Percentiles rank a stretch among this genome's conserved stretches.
Evolutionary conservation across 2,888 invertebrate genomes (phyloP).

Genomic region (Mythimna ferrago): DNA sequence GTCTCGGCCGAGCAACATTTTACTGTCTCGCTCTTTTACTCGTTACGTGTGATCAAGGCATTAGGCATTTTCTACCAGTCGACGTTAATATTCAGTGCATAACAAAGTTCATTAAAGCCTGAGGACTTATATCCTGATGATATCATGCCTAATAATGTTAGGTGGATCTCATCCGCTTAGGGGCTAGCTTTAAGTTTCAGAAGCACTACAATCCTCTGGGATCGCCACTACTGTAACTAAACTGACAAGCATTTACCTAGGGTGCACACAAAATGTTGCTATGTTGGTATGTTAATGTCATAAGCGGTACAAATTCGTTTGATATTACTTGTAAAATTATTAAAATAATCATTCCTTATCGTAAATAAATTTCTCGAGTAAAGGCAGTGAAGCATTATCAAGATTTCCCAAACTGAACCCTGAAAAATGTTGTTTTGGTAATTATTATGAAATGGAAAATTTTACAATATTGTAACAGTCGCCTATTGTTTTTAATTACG

Average conservation of each 20-base stretch:
- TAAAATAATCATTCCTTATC: background rate
- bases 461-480: background rate
- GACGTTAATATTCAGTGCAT: background rate
- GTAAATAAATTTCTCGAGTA: background rate
- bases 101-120: slow-evolving; percentile 2
- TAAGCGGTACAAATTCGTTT: background rate
- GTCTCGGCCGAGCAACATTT: no score
- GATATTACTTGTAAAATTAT: background rate
- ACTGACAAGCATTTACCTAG: slow-evolving; percentile 14
- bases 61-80: no score
- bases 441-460: background rate
- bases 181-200: slow-evolving; percentile 35
- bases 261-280: slow-evolving; percentile 17
- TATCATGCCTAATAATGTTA: slow-evolving; percentile 24
- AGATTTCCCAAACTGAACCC: background rate
- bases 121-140: slow-evolving; percentile 7
- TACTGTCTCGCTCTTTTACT: no score
- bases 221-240: slow-evolving; percentile 6
- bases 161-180: slow-evolving; percentile 36
- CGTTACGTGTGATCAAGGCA: no score
- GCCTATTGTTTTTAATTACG: no score
- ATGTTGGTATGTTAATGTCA: slow-evolving; percentile 1
- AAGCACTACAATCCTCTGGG: slow-evolving; percentile 41
- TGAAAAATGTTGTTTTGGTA: background rate
- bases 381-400: background rate